Evolutionary conservation across 2,888 invertebrate species (phyloP), one percentile per base, ranked within the genome.

Genomic region (Diaperis boleti): DNA sequence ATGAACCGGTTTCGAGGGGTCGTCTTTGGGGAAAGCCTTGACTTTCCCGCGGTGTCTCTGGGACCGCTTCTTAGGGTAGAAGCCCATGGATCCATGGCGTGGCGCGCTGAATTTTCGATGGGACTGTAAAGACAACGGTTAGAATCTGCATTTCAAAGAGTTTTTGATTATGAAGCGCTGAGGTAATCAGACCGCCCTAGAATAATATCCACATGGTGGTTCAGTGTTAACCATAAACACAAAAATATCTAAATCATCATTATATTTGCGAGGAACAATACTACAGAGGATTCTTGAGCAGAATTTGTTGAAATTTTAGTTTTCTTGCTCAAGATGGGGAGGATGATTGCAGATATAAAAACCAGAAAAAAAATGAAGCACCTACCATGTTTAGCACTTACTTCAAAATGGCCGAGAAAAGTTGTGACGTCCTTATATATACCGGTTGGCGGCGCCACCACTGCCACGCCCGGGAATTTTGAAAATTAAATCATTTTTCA

Each of bases 91-190:
- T 77, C 99, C 99, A 89, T 99, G 99, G 75, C 99, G 94, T 76
- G 99, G 99, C 39, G 98, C 98, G 81, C 97, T 98, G 85, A 99
- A 99, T 83, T 99, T 99, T 82, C 99, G 91, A 86, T 99, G 99
- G 85, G 98, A 98, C 99, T 98, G 83, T 69, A 89, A 85, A 47
- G 41, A 59, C 10, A 31, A 13, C n/a, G 37, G 57, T n/a, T 33
- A 11, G n/a, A 10, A 15, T 18, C 14, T 20, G 26, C 1, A 14
- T 26, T 3, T 11, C 4, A 13, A 33, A 39, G 1, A 8, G 8
- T 4, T 17, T 3, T 8, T 39, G 7, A 2, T 15, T 3, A n/a
- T 39, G 1, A 17, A 39, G 11, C 1, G 6, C 1, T 10, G 10
- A 5, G 7, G 33, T 26, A 35, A 75, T 89, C 89, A 89, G 89